Evolutionary conservation across 2,113 vertebrate genomes (phyloP).

Genomic region (Pao palembangensis): DNA sequence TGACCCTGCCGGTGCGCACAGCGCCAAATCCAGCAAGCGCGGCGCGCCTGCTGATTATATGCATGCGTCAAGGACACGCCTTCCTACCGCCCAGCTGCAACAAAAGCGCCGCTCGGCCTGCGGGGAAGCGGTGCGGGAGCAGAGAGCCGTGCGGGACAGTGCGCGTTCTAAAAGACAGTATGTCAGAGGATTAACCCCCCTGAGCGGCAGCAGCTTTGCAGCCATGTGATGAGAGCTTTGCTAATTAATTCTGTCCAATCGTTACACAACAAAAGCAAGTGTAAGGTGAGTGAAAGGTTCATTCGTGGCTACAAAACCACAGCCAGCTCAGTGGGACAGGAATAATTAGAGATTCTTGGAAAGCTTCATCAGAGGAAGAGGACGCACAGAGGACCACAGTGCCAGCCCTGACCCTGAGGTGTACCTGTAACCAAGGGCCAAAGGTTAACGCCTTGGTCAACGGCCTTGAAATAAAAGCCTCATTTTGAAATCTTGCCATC

Average conservation of each 20-base stretch:
- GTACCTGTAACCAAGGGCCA: too few relatives aligned
- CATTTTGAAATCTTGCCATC: not conserved
- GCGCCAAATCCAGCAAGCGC: conserved; percentile 1
- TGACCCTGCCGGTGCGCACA: conserved; percentile 11
- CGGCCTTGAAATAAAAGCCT: too few relatives aligned
- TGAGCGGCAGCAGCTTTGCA: conserved; percentile 43
- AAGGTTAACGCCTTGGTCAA: too few relatives aligned
- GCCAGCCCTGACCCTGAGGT: too few relatives aligned
- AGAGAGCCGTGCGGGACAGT: not conserved
- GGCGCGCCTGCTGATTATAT: conserved; percentile 7
- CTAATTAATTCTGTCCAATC: conserved; percentile 40
- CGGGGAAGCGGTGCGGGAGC: not conserved
- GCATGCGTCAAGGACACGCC: conserved; percentile 47
- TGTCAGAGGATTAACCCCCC: conserved; percentile 43
- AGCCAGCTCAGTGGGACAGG: too few relatives aligned
- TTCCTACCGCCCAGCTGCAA: not conserved
- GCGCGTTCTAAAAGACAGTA: not conserved
- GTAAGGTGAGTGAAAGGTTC: not conserved
- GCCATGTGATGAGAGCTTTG: conserved; percentile 61
- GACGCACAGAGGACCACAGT: too few relatives aligned
- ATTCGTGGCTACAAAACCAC: too few relatives aligned
- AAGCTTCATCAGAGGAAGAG: too few relatives aligned
- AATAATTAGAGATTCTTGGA: too few relatives aligned
- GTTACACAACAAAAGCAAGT: conserved; percentile 1
- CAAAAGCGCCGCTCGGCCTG: not conserved